Conservation (phyloP, 2,797 vertebrate genomes). For the Novumbra hubbsi region DNA sequence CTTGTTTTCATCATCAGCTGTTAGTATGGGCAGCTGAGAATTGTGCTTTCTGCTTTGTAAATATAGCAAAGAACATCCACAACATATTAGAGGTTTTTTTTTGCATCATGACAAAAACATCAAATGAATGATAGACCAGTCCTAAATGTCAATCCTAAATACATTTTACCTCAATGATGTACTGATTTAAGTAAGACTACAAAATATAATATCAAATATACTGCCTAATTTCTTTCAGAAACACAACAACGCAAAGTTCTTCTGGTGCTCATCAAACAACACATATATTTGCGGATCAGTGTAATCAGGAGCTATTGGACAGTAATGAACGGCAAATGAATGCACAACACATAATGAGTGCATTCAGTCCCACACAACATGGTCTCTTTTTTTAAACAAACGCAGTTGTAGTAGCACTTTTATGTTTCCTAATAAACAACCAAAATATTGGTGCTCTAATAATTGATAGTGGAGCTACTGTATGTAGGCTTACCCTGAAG, state of each 20-base stretch:
- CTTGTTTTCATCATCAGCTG: constrained; percentile 51
- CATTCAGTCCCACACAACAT: constrained; percentile 20
- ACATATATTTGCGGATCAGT: constrained; percentile 2
- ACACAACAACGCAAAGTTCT: constrained; percentile 1
- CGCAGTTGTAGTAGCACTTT: too few species aligned
- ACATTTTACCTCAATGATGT: not conserved
- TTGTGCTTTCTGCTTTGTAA: constrained; percentile 21
- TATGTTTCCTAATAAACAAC: too few species aligned
- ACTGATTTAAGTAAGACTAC: not conserved
- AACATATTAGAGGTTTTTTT: not conserved
- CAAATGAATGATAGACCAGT: not conserved
- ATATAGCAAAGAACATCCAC: not conserved
- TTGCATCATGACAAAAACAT: not conserved
- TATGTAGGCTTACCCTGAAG: too few species aligned
- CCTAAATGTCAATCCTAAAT: not conserved
- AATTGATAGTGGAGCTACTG: too few species aligned
- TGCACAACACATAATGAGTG: constrained; percentile 26
- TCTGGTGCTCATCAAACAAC: not conserved
- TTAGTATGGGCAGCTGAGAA: constrained; percentile 29
- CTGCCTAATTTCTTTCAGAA: not conserved
- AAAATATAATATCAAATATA: not conserved
- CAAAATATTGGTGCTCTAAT: too few species aligned
- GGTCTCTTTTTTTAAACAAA: too few species aligned
- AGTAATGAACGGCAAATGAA: not conserved
- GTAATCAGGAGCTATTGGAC: constrained; percentile 28